Percentiles rank a stretch among this genome's conserved stretches.
These are phyloP conservation scores for Echiichthys vipera DNA, from an alignment of 2,797 vertebrate species.

Conservation along the genomic window DNA sequence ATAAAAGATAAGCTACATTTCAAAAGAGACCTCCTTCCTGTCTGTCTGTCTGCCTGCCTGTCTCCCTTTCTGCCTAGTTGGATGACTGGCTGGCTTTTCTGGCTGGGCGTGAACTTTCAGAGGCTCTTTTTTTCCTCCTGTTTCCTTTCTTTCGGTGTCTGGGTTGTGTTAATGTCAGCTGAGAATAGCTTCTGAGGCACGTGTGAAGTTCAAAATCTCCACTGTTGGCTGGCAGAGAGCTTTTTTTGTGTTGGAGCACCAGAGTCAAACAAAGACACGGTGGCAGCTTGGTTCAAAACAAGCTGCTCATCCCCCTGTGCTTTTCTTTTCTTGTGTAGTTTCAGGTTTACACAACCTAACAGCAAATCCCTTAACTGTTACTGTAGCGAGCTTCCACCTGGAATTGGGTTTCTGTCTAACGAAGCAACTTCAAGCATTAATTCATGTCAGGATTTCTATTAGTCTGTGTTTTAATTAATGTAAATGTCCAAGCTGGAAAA, in stretches of 20 bases:
- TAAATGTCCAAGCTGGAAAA: slow-evolving; percentile 39
- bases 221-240: slow-evolving; percentile 58
- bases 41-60: slow-evolving; percentile 48
- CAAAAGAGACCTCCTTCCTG: slow-evolving; percentile 54
- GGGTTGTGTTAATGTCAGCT: slow-evolving; percentile 77
- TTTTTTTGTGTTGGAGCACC: slow-evolving; percentile 58
- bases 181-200: slow-evolving; percentile 80
- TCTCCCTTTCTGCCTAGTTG: slow-evolving; percentile 31
- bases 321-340: slow-evolving; percentile 27
- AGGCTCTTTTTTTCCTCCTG: slow-evolving; percentile 35
- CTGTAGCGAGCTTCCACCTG: slow-evolving; percentile 30
- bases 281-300: slow-evolving; percentile 63
- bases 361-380: slow-evolving; percentile 32
- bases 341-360: slow-evolving; percentile 31
- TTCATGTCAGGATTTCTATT: slow-evolving; percentile 29
- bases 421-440: slow-evolving; percentile 45
- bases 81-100: slow-evolving; percentile 46
- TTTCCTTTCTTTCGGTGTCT: slow-evolving; percentile 67
- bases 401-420: slow-evolving; percentile 36
- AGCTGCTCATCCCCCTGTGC: slow-evolving; percentile 37
- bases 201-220: slow-evolving; percentile 79
- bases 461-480: slow-evolving; percentile 27
- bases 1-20: slow-evolving; percentile 57
- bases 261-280: slow-evolving; percentile 73
- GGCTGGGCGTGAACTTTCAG: slow-evolving; percentile 60